Conservation (phyloP, 2,797 vertebrate species). For the Mallotus villosus region DNA sequence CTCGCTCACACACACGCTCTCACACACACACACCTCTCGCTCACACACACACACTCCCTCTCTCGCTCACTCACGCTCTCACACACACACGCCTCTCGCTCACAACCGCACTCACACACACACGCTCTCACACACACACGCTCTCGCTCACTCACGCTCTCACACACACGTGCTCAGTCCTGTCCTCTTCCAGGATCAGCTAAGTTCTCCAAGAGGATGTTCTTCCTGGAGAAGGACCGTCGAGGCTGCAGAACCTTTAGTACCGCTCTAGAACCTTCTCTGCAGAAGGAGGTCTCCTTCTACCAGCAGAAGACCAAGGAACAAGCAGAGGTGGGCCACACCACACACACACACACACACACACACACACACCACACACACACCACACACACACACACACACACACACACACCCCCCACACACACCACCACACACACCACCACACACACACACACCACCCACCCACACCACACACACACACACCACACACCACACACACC, state of each 20-base stretch:
- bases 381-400: not conserved
- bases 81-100: no score
- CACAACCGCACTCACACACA: not conserved
- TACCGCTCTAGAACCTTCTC: conserved; percentile 78
- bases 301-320: conserved; percentile 96
- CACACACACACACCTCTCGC: not conserved
- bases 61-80: no score
- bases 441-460: no score
- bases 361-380: not conserved
- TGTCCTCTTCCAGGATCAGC: conserved; percentile 61
- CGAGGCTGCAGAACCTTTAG: conserved; percentile 84
- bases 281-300: conserved; percentile 87
- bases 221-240: conserved; percentile 92
- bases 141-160: not conserved
- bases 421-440: not conserved
- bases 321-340: conserved; percentile 87
- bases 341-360: not conserved
- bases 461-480: not conserved
- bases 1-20: not conserved
- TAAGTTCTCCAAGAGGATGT: conserved; percentile 90
- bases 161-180: not conserved
- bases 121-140: not conserved
- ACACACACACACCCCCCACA: not conserved
- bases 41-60: not conserved
- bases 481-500: not conserved